Evolutionary conservation across 2,888 invertebrate species (phyloP), one percentile per base, ranked within the genome.

Genomic region (Dryobota labecula): DNA sequence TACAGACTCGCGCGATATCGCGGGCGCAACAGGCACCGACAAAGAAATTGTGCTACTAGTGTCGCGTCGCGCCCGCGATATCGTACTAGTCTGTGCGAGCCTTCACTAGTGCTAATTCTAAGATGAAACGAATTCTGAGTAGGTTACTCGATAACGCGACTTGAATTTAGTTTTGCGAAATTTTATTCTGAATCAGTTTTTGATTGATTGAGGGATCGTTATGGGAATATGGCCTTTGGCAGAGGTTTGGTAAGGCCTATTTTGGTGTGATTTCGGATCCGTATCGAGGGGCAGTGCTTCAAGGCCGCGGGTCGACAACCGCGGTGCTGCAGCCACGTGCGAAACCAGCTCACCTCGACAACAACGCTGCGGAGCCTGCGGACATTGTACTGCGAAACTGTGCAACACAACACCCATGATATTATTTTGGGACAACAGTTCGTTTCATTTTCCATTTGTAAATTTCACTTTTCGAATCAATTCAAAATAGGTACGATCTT

Each of bases 221-320:
- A 74, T 60, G 24, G 79, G 73, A 89, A 67, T 82, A 76, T 86
- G 78, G 65, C 74, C 86, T 86, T 80, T 89, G 77, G 49, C 30
- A 24, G 27, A 64, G 11, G 47, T 41, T 67, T 18, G 9, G 62
- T 88, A 91, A 86, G 86, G 89, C 82, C 67, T 81, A 76, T 74
- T 89, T 90, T 90, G 58, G 84, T 72, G 69, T 80, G 75, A 67
- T 83, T 80, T 83, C 61, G 65, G 73, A 65, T 77, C 76, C 78
- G 78, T 81, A 80, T 76, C 83, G 85, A 90, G 92, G 91, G 92
- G 90, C 90, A 91, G 89, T 85, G 91, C 86, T 87, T 88, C 94
- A 94, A 95, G 94, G 94, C 91, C 93, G 91, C 80, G 88, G 95
- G 94, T 94, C 94, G 93, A 92, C 93, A 94, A 94, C 94, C 94